These are phyloP conservation scores for Ploceus nigricollis DNA, from an alignment of 2,113 vertebrate species.

Conservation along the genomic window DNA sequence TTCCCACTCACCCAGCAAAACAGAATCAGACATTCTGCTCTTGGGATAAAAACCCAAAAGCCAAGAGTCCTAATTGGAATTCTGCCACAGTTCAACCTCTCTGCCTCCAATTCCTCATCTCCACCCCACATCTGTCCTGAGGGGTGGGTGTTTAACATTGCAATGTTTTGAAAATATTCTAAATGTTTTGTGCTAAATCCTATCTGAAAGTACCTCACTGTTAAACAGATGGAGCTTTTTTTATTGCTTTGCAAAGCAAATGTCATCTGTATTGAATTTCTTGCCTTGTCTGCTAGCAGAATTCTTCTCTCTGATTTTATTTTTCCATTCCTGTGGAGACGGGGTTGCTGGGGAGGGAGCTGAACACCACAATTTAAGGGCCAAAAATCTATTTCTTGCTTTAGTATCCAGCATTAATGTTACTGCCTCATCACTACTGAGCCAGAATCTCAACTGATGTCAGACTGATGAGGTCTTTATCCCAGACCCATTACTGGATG, in stretches of 20 bases:
- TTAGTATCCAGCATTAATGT: background rate
- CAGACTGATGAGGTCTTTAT: background rate
- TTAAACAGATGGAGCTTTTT: constrained; percentile 39
- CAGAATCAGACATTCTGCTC: background rate
- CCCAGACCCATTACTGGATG: background rate
- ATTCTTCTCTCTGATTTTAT: background rate
- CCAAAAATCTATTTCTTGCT: background rate
- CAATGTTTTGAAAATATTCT: background rate
- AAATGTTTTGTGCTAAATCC: constrained; percentile 2
- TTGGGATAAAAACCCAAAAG: background rate
- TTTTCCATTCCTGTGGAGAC: background rate
- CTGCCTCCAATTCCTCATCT: background rate
- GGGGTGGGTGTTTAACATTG: background rate
- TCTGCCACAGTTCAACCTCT: background rate
- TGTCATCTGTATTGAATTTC: constrained; percentile 47
- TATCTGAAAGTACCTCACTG: background rate
- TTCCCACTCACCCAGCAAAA: background rate
- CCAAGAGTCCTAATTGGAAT: background rate
- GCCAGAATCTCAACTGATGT: background rate
- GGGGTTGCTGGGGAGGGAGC: background rate
- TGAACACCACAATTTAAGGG: background rate
- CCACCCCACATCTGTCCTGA: background rate
- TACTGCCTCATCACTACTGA: background rate
- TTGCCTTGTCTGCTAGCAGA: constrained; percentile 9
- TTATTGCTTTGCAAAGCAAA: constrained; percentile 50